Evolutionary conservation across 2,888 invertebrate species (phyloP), one percentile per base, ranked within the genome.

Genomic region (Carcina quercana): DNA sequence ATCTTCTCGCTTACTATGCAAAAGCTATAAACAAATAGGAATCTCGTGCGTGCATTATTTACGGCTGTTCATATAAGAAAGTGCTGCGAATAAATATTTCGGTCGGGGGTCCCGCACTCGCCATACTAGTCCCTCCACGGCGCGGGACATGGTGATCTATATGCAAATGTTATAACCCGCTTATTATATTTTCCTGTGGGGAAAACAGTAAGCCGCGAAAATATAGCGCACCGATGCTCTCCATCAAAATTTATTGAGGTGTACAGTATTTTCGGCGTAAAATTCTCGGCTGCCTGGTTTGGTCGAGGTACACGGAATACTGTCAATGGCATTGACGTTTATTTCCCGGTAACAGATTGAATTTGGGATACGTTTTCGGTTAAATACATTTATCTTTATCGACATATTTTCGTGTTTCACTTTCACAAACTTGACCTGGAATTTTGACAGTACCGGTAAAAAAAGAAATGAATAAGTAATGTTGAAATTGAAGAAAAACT

Each of bases 161-260:
- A 83, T 83, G 83, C 68, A 76, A 83, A 83, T 82, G 59, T 75
- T 75, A 79, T 78, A 76, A 72, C 76, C 71, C 72, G 78, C 73
- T 79, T 82, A 82, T 83, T 80, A 80, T 79, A 78, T 75, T 78
- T 68, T 59, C 67, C 63, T 50, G 55, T 47, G 59, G 64, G 59
- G 59, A 59, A 62, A 67, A 69, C 67, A 59, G 66, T 67, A 64
- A 67, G 66, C 65, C 56, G 54, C 49, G 62, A 57, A 67, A 67
- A 69, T 68, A 65, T 63, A 50, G 50, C 42, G 10, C 44, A 37
- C 42, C 60, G 61, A 65, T 67, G 64, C 67, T n/a, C n/a, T 71
- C 62, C 60, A 72, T 78, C 73, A 74, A 69, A 66, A 64, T 74
- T 69, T 74, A 78, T 73, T 67, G 64, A 53, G 57, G 61, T n/a